Evolutionary conservation across 2,113 vertebrate genomes (phyloP).

Genomic region (Pachycephala philippinensis): DNA sequence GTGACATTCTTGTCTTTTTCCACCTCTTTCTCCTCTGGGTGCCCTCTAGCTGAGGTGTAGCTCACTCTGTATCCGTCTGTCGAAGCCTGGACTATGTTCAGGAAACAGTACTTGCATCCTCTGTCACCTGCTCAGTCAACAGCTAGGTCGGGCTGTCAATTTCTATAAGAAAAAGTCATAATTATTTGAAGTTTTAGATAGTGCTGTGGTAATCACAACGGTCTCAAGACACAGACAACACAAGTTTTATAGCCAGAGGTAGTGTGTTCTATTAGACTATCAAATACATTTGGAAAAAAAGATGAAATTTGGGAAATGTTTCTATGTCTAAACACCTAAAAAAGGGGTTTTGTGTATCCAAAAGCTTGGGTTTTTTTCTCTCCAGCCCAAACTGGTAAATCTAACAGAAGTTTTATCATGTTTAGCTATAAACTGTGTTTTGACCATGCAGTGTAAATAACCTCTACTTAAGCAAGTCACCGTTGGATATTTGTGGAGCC

Average conservation of each 20-base stretch:
- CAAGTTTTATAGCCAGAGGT: not conserved
- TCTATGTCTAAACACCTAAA: not conserved
- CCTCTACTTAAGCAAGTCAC: fast-evolving
- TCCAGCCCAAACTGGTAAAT: not conserved
- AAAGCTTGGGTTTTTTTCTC: not conserved
- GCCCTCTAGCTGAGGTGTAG: slow-evolving; percentile 74
- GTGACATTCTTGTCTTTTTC: slow-evolving; percentile 67
- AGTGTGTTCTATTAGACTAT: not conserved
- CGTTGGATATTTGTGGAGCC: not conserved
- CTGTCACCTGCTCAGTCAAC: slow-evolving; percentile 70
- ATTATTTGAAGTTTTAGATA: not conserved
- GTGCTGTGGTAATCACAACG: not conserved
- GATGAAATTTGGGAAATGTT: not conserved
- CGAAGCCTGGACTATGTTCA: slow-evolving; percentile 75
- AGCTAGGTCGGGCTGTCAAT: slow-evolving; percentile 70
- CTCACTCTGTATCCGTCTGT: slow-evolving; percentile 79
- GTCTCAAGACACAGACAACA: not conserved
- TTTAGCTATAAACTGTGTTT: not conserved
- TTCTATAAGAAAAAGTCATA: not conserved
- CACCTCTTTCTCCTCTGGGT: slow-evolving; percentile 66
- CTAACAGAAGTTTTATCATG: not conserved
- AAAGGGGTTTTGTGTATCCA: not conserved
- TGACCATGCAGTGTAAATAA: not conserved
- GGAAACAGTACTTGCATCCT: slow-evolving; percentile 74
- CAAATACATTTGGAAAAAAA: not conserved